A percentile compares a stretch with the other conserved stretches of the same genome.
Evolutionary conservation across 2,113 vertebrate species (phyloP).

Genomic region (Amblyopsis rosae): DNA sequence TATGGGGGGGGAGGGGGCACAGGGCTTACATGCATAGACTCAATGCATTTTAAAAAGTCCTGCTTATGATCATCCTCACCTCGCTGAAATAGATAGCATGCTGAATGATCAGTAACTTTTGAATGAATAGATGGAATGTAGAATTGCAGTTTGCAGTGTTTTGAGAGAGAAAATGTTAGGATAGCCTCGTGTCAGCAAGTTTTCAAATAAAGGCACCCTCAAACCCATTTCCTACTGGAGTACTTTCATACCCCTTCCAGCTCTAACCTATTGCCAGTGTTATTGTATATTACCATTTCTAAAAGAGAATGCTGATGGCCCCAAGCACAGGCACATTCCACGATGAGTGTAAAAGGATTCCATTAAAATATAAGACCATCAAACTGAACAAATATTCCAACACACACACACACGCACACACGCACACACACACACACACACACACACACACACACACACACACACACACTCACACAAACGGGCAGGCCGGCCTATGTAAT

Average conservation of each 20-base stretch:
- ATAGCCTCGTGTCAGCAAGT: not conserved
- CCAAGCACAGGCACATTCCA: not conserved
- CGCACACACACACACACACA: not conserved
- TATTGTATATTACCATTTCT: not conserved
- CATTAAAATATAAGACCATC: not conserved
- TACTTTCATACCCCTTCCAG: too few relatives aligned
- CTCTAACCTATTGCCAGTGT: conserved; percentile 7
- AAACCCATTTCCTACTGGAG: not conserved
- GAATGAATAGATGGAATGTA: conserved; percentile 20
- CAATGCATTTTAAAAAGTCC: conserved; percentile 46
- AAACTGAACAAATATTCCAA: not conserved
- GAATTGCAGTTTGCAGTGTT: not conserved
- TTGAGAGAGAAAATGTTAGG: not conserved
- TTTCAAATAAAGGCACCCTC: conserved; percentile 2
- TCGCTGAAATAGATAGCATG: conserved; percentile 16
- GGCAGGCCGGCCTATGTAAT: not conserved
- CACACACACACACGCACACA: not conserved
- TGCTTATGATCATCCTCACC: conserved; percentile 31
- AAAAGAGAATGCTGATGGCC: not conserved
- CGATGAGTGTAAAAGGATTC: not conserved
- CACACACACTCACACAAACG: not conserved
- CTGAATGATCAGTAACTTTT: not conserved
- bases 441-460: conserved; percentile 2
- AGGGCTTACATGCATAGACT: conserved; percentile 15
- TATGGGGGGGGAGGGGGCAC: not conserved